Evolutionary conservation across 2,888 invertebrate species (phyloP).

Genomic region (Peribatodes rhomboidaria): DNA sequence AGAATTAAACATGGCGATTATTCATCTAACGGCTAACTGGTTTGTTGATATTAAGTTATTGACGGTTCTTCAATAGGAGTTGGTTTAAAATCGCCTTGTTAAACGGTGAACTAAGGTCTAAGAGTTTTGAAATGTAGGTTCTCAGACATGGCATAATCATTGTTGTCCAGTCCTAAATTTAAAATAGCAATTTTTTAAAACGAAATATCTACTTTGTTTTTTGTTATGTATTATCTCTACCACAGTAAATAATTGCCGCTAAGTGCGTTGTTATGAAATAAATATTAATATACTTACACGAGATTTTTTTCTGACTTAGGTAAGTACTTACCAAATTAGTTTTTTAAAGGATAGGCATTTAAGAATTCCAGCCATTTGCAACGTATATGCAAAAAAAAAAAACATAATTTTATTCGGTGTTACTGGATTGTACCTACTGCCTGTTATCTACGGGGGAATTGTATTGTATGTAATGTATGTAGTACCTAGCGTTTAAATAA

Average conservation of each 20-base stretch:
- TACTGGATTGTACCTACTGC: conserved; percentile 58
- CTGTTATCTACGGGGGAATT: conserved; percentile 71
- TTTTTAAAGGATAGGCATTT: neutral
- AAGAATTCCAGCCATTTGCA: neutral
- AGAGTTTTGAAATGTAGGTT: conserved; percentile 13
- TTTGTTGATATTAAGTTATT: no score
- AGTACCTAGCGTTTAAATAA: conserved; percentile 74
- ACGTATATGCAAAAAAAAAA: conserved; percentile 24
- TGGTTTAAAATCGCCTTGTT: no score
- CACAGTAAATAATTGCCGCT: no score
- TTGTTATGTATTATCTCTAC: neutral
- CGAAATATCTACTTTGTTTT: neutral
- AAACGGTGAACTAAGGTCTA: no score
- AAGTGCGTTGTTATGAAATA: no score
- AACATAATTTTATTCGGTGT: conserved; percentile 37
- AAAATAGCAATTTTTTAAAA: neutral
- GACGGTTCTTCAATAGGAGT: no score
- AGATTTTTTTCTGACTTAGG: no score
- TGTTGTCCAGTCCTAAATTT: conserved; percentile 3
- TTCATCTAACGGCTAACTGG: no score
- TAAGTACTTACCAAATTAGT: no score
- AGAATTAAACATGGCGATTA: no score
- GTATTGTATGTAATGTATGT: conserved; percentile 70
- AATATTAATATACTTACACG: no score
- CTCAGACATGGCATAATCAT: conserved; percentile 30